These are phyloP conservation scores for Rotaria magnacalcarata DNA, from an alignment of 2,888 invertebrate genomes.

Conservation along the genomic window DNA sequence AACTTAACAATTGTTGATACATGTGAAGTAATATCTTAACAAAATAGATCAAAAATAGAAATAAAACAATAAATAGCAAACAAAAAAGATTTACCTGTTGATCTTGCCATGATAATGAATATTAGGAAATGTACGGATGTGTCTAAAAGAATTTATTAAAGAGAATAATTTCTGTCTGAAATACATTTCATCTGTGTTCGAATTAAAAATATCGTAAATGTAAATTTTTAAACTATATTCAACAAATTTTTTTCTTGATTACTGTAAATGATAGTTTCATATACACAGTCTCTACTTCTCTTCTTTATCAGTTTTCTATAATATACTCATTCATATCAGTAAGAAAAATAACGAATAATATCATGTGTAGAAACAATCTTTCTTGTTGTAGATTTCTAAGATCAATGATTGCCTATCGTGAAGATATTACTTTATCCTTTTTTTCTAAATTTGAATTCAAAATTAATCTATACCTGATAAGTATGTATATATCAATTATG, in stretches of 20 bases:
- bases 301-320: not conserved
- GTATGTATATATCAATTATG: not conserved
- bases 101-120: not conserved
- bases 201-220: not conserved
- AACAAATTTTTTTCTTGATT: no score
- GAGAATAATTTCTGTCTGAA: not conserved
- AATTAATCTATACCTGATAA: not conserved
- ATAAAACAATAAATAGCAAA: no score
- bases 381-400: not conserved
- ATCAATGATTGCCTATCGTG: not conserved
- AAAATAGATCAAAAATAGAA: no score
- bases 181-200: no score
- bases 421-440: not conserved
- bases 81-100: not conserved
- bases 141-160: not conserved
- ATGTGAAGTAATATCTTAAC: not conserved
- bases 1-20: not conserved
- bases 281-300: not conserved
- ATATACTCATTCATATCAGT: not conserved
- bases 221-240: not conserved
- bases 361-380: no score
- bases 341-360: no score
- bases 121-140: not conserved
- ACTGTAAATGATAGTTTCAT: no score
- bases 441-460: not conserved